Evolutionary conservation across 2,888 invertebrate genomes (phyloP), one percentile per base, ranked within the genome.

Genomic region (Belgica antarctica): DNA sequence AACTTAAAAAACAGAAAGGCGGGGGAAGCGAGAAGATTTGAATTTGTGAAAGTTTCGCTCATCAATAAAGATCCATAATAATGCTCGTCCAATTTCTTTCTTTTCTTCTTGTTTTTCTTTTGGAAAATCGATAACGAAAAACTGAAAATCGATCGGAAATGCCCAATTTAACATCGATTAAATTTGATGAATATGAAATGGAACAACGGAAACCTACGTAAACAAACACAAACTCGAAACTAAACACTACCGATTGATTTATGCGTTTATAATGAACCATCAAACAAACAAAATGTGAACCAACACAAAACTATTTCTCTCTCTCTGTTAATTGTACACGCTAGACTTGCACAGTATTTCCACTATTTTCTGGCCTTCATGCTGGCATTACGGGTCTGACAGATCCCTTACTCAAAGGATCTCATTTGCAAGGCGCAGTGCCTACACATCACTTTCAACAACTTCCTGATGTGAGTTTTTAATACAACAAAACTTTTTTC

Each of bases 381-480:
- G 79, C 79, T 77, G 80, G 80, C 76, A 77, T 80, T 75, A 80
- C 80, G 76, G 80, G 80, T 78, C 77, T 80, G 75, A 76, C 79
- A 77, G 80, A 80, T 78, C 80, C 80, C 76, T 77, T 80, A 75
- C 77, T 80, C 77, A 80, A 80, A 77, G 80, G 80, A 76, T 78
- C 79, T 76, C 80, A 80, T 77, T 78, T 80, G 75, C 75, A 73
- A 76, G 80, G 79, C 77, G 78, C 80, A 76, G 75, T 80, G 77
- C 80, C 80, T 76, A 79, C 79, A 76, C 79, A 79, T 77, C 80
- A 80, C 77, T 79, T 80, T 76, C 80, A 80, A 76, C 80, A 80
- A 75, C 76, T 80, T 76, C 77, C 80, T 77, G 80, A 80, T 78
- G 80, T 80, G 80, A 80, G 80, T 80, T 79, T 74, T 75, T 73